Base-by-base conservation (phyloP, 2,797 vertebrate genomes). In the Periophthalmus magnuspinnatus region DNA sequence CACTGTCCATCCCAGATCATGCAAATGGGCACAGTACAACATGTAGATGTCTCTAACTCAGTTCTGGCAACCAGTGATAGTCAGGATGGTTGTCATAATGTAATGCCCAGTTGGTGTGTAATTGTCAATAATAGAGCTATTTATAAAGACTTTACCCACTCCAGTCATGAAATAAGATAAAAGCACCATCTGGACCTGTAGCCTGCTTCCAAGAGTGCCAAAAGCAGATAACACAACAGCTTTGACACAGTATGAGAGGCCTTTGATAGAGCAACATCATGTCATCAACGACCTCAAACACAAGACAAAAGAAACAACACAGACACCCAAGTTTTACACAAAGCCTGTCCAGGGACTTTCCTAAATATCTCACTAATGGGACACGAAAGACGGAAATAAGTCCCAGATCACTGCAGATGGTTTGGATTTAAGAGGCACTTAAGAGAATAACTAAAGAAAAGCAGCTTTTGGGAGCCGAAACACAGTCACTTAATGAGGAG, bases 391-490 rank as follows among this genome's bases (percentile, higher is more conserved):
- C 16, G 57, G 24, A 72, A 77, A 71, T 55, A 58, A 75, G 60
- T 70, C 59, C 32, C 59, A 67, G 65, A 81, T 80, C 50, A 54
- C 58, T 41, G 50, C 17, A 5, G 56, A 76, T 38, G 33, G 77
- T 72, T 72, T 73, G 60, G 74, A 74, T 84, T 84, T 75, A 78
- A 64, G 50, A 71, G n/a, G 5, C 65, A 66, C 65, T 78, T 74
- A 6, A 41, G 65, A 68, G 56, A 50, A 71, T 32, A 59, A 57
- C 13, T 45, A 60, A 4, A 14, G 14, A 48, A 32, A 62, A 32
- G 41, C 41, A 33, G 48, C 56, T 64, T 24, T 54, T 69, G 60
- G 48, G 59, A 24, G 34, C 24, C 38, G 28, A 62, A 17, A 60
- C 72, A 65, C 74, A 74, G 7, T 56, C 8, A 45, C 41, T 45